Conservation (phyloP, 35 echinoderm and acorn worm genomes). For the Lytechinus pictus region DNA sequence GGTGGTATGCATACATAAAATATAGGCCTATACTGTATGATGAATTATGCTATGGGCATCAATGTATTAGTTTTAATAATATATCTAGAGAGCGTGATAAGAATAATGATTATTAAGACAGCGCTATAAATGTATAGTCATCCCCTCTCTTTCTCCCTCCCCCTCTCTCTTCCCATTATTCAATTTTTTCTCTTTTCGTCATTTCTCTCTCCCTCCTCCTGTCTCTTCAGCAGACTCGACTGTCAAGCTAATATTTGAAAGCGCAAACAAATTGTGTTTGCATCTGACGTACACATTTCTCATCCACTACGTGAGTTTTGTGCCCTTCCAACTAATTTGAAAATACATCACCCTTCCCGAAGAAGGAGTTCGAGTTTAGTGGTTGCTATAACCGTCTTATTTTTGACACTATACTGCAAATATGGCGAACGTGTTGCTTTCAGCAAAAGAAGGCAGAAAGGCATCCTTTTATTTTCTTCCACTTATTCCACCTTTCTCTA, state of each 20-base stretch:
- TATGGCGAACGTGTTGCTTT: not conserved
- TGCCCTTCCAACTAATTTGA: not conserved
- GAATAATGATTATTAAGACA: not conserved
- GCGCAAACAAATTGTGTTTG: not conserved
- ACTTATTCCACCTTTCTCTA: not conserved
- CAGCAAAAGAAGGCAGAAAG: not conserved
- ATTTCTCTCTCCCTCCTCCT: no score
- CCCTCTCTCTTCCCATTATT: no score
- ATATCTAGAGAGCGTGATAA: not conserved
- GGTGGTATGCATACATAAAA: no score
- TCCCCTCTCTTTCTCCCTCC: no score
- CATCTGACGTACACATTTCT: not conserved
- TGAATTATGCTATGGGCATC: no score
- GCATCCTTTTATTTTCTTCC: not conserved
- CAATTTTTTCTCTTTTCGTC: no score
- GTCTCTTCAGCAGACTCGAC: not conserved
- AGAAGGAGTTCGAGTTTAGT: not conserved
- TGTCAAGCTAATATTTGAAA: not conserved
- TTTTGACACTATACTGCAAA: not conserved
- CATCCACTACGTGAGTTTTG: not conserved
- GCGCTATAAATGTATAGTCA: not conserved
- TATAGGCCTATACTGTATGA: no score
- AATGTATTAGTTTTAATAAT: not conserved
- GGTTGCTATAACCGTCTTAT: not conserved
- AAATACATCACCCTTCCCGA: not conserved